A percentile compares a stretch with the other conserved stretches of the same genome.
Evolutionary conservation across 1,140 invertebrate genomes (phyloP).

Genomic region (Calliphora vicina): DNA sequence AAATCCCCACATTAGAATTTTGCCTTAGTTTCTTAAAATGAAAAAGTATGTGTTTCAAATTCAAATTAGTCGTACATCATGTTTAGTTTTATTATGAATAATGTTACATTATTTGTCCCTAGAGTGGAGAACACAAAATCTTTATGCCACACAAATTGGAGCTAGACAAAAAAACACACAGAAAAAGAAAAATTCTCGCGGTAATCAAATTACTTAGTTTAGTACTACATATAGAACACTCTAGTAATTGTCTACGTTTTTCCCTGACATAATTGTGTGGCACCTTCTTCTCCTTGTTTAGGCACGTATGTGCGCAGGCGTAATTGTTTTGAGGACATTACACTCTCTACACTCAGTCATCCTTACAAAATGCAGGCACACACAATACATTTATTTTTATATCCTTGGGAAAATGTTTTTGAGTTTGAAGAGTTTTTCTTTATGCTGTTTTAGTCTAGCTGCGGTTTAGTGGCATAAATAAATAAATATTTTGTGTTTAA

Average conservation of each 20-base stretch:
- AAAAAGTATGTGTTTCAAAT: conserved; percentile 26
- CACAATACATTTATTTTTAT: conserved; percentile 17
- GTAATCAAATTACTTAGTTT: conserved; percentile 19
- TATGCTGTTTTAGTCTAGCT: neutral
- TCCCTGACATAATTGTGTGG: neutral
- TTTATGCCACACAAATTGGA: neutral
- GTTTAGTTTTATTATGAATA: conserved; percentile 31
- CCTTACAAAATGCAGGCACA: neutral
- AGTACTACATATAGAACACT: neutral
- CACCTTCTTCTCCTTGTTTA: neutral
- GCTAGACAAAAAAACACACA: neutral
- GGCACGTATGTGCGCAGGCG: conserved; percentile 28
- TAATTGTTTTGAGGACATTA: conserved; percentile 27
- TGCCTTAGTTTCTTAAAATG: neutral
- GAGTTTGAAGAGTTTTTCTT: neutral
- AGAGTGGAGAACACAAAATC: neutral
- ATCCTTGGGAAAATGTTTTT: conserved; percentile 24
- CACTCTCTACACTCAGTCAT: neutral
- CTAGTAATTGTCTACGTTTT: no score
- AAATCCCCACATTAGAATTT: neutral
- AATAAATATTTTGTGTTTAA: conserved; percentile 15
- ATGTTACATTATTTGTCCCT: conserved; percentile 9
- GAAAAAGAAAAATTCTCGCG: conserved; percentile 22
- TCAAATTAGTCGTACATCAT: conserved; percentile 33
- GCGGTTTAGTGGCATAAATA: neutral